Percentiles rank a stretch among this genome's conserved stretches.
Evolutionary conservation across 2,113 vertebrate species (phyloP).

Genomic region (Pygathrix nemaeus): DNA sequence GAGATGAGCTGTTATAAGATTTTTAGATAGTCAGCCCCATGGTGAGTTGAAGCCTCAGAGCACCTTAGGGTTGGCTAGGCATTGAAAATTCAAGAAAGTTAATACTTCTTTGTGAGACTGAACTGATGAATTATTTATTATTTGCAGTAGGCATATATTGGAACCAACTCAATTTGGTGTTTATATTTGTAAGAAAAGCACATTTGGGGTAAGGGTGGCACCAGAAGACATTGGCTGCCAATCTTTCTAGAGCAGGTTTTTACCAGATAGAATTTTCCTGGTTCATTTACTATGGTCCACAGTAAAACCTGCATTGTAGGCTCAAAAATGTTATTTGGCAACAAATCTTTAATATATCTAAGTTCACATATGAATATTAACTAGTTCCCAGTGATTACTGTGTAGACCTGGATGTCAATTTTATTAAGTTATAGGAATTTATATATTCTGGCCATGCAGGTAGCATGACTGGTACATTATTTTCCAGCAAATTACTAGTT

Average conservation of each 20-base stretch:
- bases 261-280: neutral
- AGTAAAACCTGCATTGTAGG: neutral
- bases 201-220: neutral
- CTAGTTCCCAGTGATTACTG: neutral
- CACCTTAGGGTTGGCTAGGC: neutral
- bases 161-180: constrained; percentile 3
- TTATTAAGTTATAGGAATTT: neutral
- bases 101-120: neutral
- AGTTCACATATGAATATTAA: neutral
- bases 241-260: neutral
- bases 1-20: neutral
- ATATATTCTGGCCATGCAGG: neutral
- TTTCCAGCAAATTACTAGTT: neutral
- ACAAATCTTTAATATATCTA: neutral
- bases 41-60: constrained; percentile 10
- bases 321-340: neutral
- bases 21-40: neutral
- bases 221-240: neutral
- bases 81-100: constrained; percentile 25
- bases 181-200: constrained; percentile 36
- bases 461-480: neutral
- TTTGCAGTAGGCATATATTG: neutral
- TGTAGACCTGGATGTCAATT: neutral
- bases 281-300: neutral
- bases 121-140: constrained; percentile 48